These are phyloP conservation scores for Cladopsammia gracilis DNA, from an alignment of 64 coral and sea anemone genomes.

Conservation along the genomic window DNA sequence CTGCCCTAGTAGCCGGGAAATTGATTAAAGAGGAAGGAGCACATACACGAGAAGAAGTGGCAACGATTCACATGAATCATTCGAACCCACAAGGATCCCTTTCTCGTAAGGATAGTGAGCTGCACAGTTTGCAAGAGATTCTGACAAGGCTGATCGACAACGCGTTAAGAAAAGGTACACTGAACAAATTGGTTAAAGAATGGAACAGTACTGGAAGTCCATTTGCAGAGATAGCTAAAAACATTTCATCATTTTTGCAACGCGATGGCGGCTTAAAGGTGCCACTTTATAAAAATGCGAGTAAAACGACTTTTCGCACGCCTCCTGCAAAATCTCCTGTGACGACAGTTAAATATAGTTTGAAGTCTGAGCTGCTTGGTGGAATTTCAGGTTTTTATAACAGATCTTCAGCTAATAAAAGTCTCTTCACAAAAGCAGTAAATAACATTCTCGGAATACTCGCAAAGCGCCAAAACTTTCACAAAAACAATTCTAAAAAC, in stretches of 20 bases:
- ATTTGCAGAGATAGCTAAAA: slow-evolving; percentile 40
- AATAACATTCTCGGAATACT: slow-evolving; percentile 1
- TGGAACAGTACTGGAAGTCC: slow-evolving; percentile 33
- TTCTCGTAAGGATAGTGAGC: neutral
- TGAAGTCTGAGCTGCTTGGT: neutral
- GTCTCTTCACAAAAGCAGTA: slow-evolving; percentile 1
- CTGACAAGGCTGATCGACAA: neutral
- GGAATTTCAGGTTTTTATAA: neutral
- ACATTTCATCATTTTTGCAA: slow-evolving; percentile 31
- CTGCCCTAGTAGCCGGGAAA: neutral
- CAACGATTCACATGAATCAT: neutral
- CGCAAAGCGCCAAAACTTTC: slow-evolving; percentile 6
- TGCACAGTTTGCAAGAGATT: slow-evolving; percentile 13
- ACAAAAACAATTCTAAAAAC: neutral
- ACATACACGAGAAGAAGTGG: slow-evolving; percentile 52
- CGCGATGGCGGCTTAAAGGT: neutral
- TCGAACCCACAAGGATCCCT: neutral
- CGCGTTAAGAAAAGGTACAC: neutral
- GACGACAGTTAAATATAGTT: neutral
- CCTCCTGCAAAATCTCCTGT: neutral
- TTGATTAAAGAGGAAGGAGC: slow-evolving; percentile 33
- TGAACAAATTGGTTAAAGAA: slow-evolving; percentile 15
- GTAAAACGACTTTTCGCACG: neutral
- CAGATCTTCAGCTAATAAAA: neutral
- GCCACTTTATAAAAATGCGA: neutral